Percentiles rank a stretch among this genome's conserved stretches.
These are phyloP conservation scores for Emydura subglobosa DNA, from an alignment of 2,113 vertebrate genomes.

Conservation along the genomic window DNA sequence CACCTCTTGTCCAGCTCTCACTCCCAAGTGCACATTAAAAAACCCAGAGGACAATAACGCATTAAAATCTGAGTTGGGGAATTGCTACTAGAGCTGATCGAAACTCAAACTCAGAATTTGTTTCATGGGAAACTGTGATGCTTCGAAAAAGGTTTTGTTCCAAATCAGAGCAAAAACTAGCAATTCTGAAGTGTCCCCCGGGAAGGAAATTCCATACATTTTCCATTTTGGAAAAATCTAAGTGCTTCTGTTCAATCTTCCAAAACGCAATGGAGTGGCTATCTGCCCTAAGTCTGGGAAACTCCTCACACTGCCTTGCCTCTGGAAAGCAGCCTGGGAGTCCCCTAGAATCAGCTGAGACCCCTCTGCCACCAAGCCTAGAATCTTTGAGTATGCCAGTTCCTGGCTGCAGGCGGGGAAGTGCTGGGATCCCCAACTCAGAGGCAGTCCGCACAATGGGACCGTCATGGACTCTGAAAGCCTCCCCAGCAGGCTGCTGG, in stretches of 20 bases:
- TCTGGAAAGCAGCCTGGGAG: not conserved
- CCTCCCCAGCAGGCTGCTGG: not conserved
- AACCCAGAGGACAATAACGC: not conserved
- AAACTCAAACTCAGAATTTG: not conserved
- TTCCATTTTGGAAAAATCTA: not conserved
- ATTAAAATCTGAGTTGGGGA: not conserved
- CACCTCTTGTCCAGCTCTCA: not conserved
- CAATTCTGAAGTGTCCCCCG: too few relatives aligned
- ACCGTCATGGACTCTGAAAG: not conserved
- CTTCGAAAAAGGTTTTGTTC: not conserved
- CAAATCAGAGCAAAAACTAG: too few relatives aligned
- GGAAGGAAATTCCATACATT: not conserved
- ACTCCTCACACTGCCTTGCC: too few relatives aligned
- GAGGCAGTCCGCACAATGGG: not conserved
- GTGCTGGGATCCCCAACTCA: not conserved
- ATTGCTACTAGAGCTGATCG: not conserved
- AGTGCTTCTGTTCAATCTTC: not conserved
- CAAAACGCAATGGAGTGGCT: not conserved
- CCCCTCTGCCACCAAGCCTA: too few relatives aligned
- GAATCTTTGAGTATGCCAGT: not conserved
- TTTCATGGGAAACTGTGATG: not conserved
- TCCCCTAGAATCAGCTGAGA: not conserved
- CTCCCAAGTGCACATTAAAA: not conserved
- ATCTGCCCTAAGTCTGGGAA: not conserved
- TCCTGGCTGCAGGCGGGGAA: not conserved